Evolutionary conservation across 2,113 vertebrate species (phyloP).

Genomic region (Hypanus sabinus): DNA sequence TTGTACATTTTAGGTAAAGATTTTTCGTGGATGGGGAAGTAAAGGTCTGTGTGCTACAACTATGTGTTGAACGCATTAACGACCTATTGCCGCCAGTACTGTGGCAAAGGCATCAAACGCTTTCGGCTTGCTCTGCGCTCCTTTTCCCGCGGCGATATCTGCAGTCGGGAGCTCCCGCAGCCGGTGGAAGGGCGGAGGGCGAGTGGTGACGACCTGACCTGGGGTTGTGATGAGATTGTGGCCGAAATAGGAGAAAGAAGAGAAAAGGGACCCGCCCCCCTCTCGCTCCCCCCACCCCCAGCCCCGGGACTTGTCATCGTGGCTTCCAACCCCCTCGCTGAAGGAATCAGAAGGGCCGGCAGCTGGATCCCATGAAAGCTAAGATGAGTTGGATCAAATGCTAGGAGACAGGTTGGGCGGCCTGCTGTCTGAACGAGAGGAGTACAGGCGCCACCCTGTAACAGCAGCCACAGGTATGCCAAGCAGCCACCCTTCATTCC

Average conservation of each 20-base stretch:
- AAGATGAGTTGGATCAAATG: slow-evolving; percentile 51
- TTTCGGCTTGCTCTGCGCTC: slow-evolving; percentile 52
- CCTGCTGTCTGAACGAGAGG: slow-evolving; percentile 61
- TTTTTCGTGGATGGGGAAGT: background rate
- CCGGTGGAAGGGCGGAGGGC: slow-evolving; percentile 42
- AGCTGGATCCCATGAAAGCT: slow-evolving; percentile 60
- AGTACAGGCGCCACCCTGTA: slow-evolving; percentile 73
- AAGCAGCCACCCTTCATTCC: slow-evolving; percentile 62
- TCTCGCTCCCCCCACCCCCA: background rate
- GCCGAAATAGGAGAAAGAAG: slow-evolving; percentile 51
- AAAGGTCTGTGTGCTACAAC: background rate
- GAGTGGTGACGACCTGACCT: slow-evolving; percentile 47
- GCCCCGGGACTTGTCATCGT: background rate
- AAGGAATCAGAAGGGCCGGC: slow-evolving; percentile 47
- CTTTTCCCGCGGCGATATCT: slow-evolving; percentile 53
- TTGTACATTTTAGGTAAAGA: background rate
- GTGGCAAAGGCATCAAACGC: slow-evolving; percentile 46
- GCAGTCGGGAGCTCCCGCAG: slow-evolving; percentile 42
- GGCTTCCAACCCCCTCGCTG: slow-evolving; percentile 8
- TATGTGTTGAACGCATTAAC: slow-evolving; percentile 45
- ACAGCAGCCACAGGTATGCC: slow-evolving; percentile 83
- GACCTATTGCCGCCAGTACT: slow-evolving; percentile 41
- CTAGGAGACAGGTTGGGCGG: slow-evolving; percentile 57
- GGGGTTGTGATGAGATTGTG: slow-evolving; percentile 50
- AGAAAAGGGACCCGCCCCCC: slow-evolving; percentile 42